Evolutionary conservation across 2,888 invertebrate species (phyloP).

Genomic region (Shargacucullia verbasci): DNA sequence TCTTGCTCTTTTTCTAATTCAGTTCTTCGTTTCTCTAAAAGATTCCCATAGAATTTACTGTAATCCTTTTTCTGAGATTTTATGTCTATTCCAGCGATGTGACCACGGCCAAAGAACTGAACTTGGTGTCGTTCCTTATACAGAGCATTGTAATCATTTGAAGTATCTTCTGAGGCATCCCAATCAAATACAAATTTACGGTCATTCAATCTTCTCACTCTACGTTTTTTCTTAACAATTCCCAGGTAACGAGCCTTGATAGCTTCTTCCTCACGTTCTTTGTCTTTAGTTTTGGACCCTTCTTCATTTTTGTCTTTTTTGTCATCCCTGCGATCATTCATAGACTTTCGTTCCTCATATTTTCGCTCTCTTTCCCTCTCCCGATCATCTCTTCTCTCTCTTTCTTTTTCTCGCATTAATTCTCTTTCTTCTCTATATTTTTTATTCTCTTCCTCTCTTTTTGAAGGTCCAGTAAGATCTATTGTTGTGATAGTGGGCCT

Average conservation of each 20-base stretch:
- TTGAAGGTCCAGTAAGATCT: slow-evolving; percentile 86
- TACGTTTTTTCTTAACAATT: slow-evolving; percentile 96
- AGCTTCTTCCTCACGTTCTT: slow-evolving; percentile 97
- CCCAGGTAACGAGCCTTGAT: slow-evolving; percentile 99
- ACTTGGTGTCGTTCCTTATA: slow-evolving; percentile 99
- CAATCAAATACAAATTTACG: slow-evolving; percentile 99
- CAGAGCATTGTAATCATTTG: slow-evolving; percentile 98
- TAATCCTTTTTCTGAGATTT: slow-evolving; percentile 98
- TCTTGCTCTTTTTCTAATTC: slow-evolving; percentile 99
- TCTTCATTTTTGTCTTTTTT: slow-evolving; percentile 88
- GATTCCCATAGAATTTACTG: slow-evolving; percentile 98
- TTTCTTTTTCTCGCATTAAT: slow-evolving; percentile 75
- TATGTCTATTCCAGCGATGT: slow-evolving; percentile 99
- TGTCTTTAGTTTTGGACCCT: slow-evolving; percentile 91
- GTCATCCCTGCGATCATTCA: slow-evolving; percentile 83
- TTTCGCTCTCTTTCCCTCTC: slow-evolving; percentile 81
- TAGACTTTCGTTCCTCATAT: slow-evolving; percentile 87
- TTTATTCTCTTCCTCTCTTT: slow-evolving; percentile 81
- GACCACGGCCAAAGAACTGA: slow-evolving; percentile 99
- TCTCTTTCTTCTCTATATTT: slow-evolving; percentile 71
- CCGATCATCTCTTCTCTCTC: slow-evolving; percentile 90
- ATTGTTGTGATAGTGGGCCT: slow-evolving; percentile 80
- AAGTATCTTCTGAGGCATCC: slow-evolving; percentile 99
- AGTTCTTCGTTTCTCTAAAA: slow-evolving; percentile 97
- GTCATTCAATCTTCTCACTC: slow-evolving; percentile 98